Evolutionary conservation across 1,140 invertebrate species (phyloP).

Genomic region (Achatina immaculata): DNA sequence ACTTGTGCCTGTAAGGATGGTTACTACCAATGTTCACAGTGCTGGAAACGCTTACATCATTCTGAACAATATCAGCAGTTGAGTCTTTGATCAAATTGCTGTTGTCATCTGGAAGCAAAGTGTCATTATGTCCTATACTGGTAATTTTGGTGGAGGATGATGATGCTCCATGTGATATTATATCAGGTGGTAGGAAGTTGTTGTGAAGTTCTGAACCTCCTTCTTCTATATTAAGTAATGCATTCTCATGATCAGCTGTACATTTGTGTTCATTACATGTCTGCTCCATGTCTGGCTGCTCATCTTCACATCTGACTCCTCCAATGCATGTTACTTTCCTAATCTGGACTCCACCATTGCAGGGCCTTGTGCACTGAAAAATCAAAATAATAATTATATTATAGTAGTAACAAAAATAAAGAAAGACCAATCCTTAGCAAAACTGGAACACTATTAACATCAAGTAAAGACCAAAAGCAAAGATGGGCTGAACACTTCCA

Average conservation of each 20-base stretch:
- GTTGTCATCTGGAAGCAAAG: background rate
- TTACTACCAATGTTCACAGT: background rate
- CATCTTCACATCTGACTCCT: constrained; percentile 47
- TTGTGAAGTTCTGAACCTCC: background rate
- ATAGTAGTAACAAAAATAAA: background rate
- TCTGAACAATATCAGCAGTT: background rate
- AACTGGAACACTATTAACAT: no score
- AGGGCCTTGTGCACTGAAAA: constrained; percentile 64
- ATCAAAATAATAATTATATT: constrained; percentile 26
- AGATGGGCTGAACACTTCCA: no score
- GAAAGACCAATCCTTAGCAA: background rate
- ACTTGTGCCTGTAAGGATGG: constrained; percentile 10
- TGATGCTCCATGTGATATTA: background rate
- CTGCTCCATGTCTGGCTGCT: constrained; percentile 49
- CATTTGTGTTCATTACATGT: constrained; percentile 45
- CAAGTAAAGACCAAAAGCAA: no score
- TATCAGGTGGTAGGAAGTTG: background rate
- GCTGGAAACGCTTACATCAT: background rate
- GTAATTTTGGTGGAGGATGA: background rate
- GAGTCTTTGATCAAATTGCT: background rate
- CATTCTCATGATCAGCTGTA: background rate
- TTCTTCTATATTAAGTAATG: constrained; percentile 11
- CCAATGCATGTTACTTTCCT: constrained; percentile 59
- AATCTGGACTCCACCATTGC: constrained; percentile 61
- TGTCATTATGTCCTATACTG: background rate